These are phyloP conservation scores for Elanus axillaris DNA, from an alignment of 2,113 vertebrate genomes.

Conservation along the genomic window DNA sequence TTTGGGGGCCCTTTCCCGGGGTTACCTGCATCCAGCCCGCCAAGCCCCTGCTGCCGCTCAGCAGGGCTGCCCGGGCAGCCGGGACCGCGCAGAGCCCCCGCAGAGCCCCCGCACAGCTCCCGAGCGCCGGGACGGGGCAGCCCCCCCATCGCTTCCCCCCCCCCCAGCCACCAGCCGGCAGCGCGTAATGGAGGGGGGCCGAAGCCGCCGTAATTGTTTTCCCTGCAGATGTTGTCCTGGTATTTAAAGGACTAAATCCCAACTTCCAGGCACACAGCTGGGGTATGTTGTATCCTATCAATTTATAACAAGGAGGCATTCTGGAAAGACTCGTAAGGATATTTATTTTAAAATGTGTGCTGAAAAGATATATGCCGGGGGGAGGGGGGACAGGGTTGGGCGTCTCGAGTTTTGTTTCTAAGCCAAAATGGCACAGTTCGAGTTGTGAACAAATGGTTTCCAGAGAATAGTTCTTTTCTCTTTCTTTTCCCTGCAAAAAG, in stretches of 20 bases:
- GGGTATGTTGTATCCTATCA: background rate
- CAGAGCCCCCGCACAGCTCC: background rate
- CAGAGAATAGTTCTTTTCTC: conserved; percentile 11
- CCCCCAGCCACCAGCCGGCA: fast-evolving
- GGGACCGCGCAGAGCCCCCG: background rate
- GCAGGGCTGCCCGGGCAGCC: background rate
- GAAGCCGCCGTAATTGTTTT: background rate
- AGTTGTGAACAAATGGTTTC: conserved; percentile 48
- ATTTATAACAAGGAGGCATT: background rate
- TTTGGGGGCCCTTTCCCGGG: fast-evolving
- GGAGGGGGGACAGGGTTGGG: background rate
- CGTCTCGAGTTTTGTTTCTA: background rate
- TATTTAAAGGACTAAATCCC: conserved; percentile 1
- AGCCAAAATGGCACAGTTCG: conserved; percentile 18
- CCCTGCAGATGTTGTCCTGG: background rate
- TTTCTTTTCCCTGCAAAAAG: background rate
- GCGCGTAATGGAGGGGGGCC: background rate
- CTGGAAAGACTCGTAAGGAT: conserved; percentile 20
- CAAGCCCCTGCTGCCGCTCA: background rate
- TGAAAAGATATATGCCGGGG: conserved; percentile 9
- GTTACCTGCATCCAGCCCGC: background rate
- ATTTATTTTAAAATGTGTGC: conserved; percentile 41
- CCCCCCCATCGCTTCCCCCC: background rate
- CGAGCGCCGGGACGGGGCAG: fast-evolving
- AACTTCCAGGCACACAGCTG: background rate